Base-by-base conservation (phyloP, 2,888 invertebrate genomes). In the Trissolcus brochymenae region DNA sequence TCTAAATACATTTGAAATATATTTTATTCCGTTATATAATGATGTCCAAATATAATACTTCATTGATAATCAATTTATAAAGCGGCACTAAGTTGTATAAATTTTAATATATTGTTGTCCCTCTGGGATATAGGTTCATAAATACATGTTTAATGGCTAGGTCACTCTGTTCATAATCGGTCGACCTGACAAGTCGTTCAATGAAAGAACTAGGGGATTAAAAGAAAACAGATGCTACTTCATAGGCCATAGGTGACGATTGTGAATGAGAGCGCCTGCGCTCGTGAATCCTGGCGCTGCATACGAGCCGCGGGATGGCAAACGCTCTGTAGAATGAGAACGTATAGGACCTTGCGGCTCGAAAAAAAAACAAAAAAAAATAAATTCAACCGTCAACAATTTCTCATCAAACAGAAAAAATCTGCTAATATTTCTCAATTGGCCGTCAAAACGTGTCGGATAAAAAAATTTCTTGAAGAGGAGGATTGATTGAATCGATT, bases 271-370 rank as follows among this genome's bases (percentile, higher is more conserved):
- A 50, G 76, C 70, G 76, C 70, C 19, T 65, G 76, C 76, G 76
- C 70, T 13, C 17, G 25, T 9, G 61, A 25, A 60, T 59, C 61
- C 66, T 70, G 61, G 59, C 76, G 55, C 40, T 62, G 68, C 54
- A 75, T 70, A 43, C 56, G 70, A 25, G 61, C 65, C 70, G 76
- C 56, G 66, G 65, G 61, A 76, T 65, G 61, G 76, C 76, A 76
- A 76, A 70, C 65, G 76, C 61, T 65, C 59, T 76, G 61, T 56
- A 57, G 70, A 66, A 75, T 75, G 70, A 65, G 68, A 65, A 25
- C 70, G 65, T 60, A 68, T 50, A 76, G 61, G 70, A 66, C 46
- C 65, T 35, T 53, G 49, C 51, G 51, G n/a, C 11, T 9, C 9
- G 9, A 35, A 35, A 35, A 41, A 55, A 56, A 17, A 46, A 21